phyloP scores from a whole-genome alignment of 2,113 vertebrate genomes.

The Guaruba guarouba region DNA sequence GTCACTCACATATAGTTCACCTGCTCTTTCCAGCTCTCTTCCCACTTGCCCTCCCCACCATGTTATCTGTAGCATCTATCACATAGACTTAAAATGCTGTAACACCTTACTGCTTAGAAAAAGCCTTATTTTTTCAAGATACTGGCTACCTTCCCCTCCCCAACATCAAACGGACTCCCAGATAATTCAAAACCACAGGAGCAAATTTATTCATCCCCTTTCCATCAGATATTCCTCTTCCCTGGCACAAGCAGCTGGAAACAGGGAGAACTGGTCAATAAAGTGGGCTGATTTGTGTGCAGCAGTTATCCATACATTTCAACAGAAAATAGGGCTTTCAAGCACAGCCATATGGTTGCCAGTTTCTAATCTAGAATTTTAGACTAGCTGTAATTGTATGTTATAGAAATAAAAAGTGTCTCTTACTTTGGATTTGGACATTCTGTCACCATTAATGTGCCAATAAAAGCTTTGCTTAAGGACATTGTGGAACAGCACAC shows the following conservation, averaged over 20 bases:
- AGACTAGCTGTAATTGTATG: background rate
- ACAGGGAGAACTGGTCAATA: background rate
- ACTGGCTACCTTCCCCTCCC: background rate
- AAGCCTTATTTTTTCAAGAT: background rate
- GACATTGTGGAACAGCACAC: constrained; percentile 24
- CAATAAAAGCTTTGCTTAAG: constrained; percentile 48
- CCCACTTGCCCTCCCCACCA: background rate
- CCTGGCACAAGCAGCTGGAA: background rate
- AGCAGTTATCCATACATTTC: background rate
- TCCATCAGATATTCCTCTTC: background rate
- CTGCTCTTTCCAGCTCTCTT: background rate
- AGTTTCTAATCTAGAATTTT: constrained; percentile 6
- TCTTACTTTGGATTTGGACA: constrained; percentile 35
- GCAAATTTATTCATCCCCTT: background rate
- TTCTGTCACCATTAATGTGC: constrained; percentile 40
- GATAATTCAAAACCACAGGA: background rate
- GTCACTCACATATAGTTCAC: background rate
- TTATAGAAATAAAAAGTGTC: constrained; percentile 38
- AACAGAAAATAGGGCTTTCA: background rate
- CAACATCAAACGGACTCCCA: background rate
- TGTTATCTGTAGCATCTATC: background rate
- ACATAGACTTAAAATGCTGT: background rate
- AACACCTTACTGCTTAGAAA: background rate
- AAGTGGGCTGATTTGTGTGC: background rate
- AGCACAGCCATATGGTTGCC: background rate